These are phyloP conservation scores for Drosophila persimilis DNA, from an alignment of 1,140 invertebrate species.

Conservation along the genomic window DNA sequence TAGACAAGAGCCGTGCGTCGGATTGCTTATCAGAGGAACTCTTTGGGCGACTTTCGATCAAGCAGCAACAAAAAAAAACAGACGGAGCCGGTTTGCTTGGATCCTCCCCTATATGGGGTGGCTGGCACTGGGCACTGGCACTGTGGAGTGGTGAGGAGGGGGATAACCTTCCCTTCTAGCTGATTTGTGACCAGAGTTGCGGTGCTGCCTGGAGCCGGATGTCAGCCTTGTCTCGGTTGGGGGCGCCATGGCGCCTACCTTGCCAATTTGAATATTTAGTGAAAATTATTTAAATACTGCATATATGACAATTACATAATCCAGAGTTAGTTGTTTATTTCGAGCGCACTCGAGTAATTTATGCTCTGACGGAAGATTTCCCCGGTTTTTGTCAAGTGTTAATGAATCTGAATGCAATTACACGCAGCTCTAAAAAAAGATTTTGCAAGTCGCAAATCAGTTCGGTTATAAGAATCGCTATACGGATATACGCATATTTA, in stretches of 20 bases:
- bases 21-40: constrained; percentile 20
- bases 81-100: constrained; percentile 1
- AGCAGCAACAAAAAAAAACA: constrained; percentile 1
- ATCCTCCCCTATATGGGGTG: too few relatives aligned
- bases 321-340: constrained; percentile 19
- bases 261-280: constrained; percentile 66
- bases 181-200: constrained; percentile 54
- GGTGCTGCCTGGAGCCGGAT: neutral
- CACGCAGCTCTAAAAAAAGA: constrained; percentile 33
- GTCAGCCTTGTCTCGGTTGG: constrained; percentile 40
- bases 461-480: constrained; percentile 17
- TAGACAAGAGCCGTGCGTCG: constrained; percentile 18
- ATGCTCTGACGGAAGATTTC: constrained; percentile 55
- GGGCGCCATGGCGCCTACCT: constrained; percentile 26
- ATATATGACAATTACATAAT: constrained; percentile 28
- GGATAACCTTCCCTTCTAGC: constrained; percentile 31
- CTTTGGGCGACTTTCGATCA: constrained; percentile 12
- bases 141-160: neutral
- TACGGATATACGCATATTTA: constrained; percentile 8
- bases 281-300: constrained; percentile 45
- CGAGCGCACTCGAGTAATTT: constrained; percentile 49
- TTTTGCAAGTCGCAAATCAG: constrained; percentile 3
- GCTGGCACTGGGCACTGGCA: too few relatives aligned
- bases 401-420: constrained; percentile 28
- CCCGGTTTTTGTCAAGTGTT: constrained; percentile 37